Percentiles rank a stretch among this genome's conserved stretches.
Evolutionary conservation across 2,797 vertebrate species (phyloP).

Genomic region (Oreortyx pictus): DNA sequence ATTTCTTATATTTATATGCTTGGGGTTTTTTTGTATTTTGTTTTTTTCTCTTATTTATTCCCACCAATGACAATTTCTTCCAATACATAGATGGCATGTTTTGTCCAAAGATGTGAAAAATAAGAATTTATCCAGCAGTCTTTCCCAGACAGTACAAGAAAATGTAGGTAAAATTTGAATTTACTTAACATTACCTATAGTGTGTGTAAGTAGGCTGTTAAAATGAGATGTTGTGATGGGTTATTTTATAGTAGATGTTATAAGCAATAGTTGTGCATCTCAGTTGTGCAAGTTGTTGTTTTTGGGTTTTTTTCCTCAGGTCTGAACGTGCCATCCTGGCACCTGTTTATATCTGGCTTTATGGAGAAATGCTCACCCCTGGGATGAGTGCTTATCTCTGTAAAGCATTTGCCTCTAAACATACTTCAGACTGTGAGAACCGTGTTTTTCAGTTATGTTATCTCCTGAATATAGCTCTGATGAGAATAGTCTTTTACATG

Average conservation of each 20-base stretch:
- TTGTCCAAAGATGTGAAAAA: constrained; percentile 34
- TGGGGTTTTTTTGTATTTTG: background rate
- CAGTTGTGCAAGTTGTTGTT: background rate
- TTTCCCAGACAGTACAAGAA: constrained; percentile 23
- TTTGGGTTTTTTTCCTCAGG: background rate
- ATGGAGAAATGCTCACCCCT: background rate
- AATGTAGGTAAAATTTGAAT: constrained; percentile 26
- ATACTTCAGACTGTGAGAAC: background rate
- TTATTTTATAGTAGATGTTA: background rate
- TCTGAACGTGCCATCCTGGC: background rate
- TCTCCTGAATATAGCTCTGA: background rate
- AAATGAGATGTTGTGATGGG: background rate
- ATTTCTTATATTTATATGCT: background rate
- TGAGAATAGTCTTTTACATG: background rate
- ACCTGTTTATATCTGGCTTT: background rate
- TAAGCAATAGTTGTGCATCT: background rate
- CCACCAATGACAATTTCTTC: background rate
- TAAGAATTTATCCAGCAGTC: constrained; percentile 32
- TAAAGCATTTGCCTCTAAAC: background rate
- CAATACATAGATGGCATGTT: constrained; percentile 31
- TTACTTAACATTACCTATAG: background rate
- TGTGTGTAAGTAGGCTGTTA: background rate
- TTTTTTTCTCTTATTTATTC: fast-evolving
- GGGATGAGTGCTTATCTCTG: background rate
- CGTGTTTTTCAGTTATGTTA: background rate